Conservation (phyloP, 35 echinoderm and acorn worm species). For the Heliocidaris erythrogramma region DNA sequence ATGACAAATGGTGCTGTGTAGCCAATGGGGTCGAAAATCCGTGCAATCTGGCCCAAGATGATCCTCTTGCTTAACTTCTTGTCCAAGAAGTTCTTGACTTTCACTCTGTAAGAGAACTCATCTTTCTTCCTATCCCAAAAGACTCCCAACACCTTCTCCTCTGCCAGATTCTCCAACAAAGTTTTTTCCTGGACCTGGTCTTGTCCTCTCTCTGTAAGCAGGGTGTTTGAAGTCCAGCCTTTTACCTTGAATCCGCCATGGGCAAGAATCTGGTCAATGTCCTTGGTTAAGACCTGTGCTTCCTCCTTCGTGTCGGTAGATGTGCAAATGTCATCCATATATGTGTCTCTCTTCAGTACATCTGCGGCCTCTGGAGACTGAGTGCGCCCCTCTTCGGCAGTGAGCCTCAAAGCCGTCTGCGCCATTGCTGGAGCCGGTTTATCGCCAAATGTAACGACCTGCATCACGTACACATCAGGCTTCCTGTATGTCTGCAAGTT, state of each 20-base stretch:
- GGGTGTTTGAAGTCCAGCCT: neutral
- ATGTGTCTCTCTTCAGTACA: too few relatives aligned
- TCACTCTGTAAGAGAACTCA: constrained; percentile 22
- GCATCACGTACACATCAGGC: constrained; percentile 54
- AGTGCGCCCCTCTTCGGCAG: too few relatives aligned
- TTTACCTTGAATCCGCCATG: constrained; percentile 59
- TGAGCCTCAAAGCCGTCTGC: constrained; percentile 45
- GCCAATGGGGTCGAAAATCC: neutral
- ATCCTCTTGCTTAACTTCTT: neutral
- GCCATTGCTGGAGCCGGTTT: constrained; percentile 62
- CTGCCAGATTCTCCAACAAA: constrained; percentile 5
- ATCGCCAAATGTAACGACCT: constrained; percentile 59
- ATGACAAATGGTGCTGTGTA: too few relatives aligned
- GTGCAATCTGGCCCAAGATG: too few relatives aligned
- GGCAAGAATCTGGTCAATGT: constrained; percentile 34
- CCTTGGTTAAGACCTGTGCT: neutral
- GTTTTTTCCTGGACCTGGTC: neutral
- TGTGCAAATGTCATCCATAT: constrained; percentile 53
- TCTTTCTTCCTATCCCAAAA: too few relatives aligned
- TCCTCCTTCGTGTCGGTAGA: constrained; percentile 27
- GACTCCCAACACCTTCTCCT: constrained; percentile 27
- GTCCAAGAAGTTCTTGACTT: neutral
- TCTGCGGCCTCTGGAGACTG: constrained; percentile 52
- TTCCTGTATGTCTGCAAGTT: constrained; percentile 32
- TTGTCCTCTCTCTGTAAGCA: neutral